These are phyloP conservation scores for Thripadectes ignobilis DNA, from an alignment of 2,797 vertebrate genomes.

Conservation along the genomic window DNA sequence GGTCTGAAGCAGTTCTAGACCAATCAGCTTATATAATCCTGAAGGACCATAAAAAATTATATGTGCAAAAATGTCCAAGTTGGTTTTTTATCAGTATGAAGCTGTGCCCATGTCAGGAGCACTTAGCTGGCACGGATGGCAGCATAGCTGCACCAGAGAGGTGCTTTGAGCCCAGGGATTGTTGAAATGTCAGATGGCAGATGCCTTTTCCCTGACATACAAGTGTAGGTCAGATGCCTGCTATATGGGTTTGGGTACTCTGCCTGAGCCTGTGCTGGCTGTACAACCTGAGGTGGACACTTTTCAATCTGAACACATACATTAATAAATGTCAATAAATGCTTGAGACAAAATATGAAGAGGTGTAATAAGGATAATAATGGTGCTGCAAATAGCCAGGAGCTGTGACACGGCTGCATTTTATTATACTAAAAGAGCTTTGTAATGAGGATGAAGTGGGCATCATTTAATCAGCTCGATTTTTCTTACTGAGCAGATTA, in stretches of 20 bases:
- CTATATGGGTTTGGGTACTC: not conserved
- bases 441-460: slow-evolving; percentile 44
- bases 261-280: not conserved
- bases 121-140: not conserved
- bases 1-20: not conserved
- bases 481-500: slow-evolving; percentile 41
- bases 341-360: slow-evolving; percentile 15
- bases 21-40: not conserved
- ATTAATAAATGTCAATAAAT: not conserved
- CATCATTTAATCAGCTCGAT: slow-evolving; percentile 27
- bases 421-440: slow-evolving; percentile 8
- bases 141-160: not conserved
- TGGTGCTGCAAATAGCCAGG: slow-evolving; percentile 12
- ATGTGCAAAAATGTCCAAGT: not conserved
- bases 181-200: not conserved
- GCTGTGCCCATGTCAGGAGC: not conserved
- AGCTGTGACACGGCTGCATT: not conserved
- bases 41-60: not conserved
- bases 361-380: not conserved
- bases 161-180: not conserved
- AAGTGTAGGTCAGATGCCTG: not conserved
- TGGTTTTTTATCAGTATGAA: not conserved
- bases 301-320: not conserved
- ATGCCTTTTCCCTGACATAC: not conserved
- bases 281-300: not conserved